Conservation (phyloP, 2,797 vertebrate species). For the Pseudochromis fuscus region DNA sequence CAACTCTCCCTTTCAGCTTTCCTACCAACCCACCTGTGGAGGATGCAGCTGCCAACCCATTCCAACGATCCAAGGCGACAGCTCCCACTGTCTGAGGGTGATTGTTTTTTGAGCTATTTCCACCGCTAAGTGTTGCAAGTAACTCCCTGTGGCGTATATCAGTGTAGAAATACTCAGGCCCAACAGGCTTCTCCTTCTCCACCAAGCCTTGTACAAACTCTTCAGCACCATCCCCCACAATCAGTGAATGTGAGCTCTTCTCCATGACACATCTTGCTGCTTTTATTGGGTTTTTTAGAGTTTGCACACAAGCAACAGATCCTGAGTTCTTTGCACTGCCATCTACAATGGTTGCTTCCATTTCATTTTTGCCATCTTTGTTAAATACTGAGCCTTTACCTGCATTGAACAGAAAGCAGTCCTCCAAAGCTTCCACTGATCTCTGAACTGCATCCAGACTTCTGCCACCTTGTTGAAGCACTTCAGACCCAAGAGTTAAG, state of each 20-base stretch:
- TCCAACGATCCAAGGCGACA: slow-evolving; percentile 80
- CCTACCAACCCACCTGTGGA: slow-evolving; percentile 86
- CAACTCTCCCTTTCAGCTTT: slow-evolving; percentile 85
- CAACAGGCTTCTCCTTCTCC: slow-evolving; percentile 69
- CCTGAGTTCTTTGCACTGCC: slow-evolving; percentile 79
- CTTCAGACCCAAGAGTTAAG: slow-evolving; percentile 77
- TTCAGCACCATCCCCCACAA: slow-evolving; percentile 81
- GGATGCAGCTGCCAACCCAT: slow-evolving; percentile 82
- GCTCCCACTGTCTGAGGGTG: slow-evolving; percentile 88
- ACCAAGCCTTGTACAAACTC: slow-evolving; percentile 77
- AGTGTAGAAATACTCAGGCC: slow-evolving; percentile 84
- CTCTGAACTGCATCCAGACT: slow-evolving; percentile 86
- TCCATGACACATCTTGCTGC: slow-evolving; percentile 82
- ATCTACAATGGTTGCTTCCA: slow-evolving; percentile 86
- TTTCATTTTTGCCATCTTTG: slow-evolving; percentile 83
- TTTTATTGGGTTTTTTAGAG: slow-evolving; percentile 79
- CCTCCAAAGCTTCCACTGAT: slow-evolving; percentile 85
- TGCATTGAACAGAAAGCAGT: slow-evolving; percentile 88
- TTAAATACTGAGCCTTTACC: slow-evolving; percentile 88
- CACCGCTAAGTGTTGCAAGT: slow-evolving; percentile 56
- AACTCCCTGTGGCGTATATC: slow-evolving; percentile 80
- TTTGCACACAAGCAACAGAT: slow-evolving; percentile 84
- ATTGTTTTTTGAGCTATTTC: slow-evolving; percentile 73
- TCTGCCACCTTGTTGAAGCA: slow-evolving; percentile 79
- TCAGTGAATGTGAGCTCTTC: slow-evolving; percentile 77